A percentile compares a stretch with the other conserved stretches of the same genome.
These are phyloP conservation scores for Melieria picta DNA, from an alignment of 2,888 invertebrate species.

Conservation along the genomic window DNA sequence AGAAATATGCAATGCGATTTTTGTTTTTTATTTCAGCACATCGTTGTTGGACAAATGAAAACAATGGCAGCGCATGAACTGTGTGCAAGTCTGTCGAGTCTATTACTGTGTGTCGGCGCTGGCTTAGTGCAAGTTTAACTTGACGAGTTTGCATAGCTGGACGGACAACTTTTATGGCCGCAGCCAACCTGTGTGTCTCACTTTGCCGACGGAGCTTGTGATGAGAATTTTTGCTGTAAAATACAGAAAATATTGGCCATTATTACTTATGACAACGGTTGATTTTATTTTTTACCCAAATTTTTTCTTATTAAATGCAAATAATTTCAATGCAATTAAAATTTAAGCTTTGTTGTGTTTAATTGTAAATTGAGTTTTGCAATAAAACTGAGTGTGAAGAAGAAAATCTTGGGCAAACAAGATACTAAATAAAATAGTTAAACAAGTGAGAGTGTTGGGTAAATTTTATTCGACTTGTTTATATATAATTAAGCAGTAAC, in stretches of 20 bases:
- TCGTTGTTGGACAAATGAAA: constrained; percentile 18
- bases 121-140: constrained; percentile 16
- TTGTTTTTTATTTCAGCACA: no score
- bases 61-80: constrained; percentile 17
- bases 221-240: constrained; percentile 33
- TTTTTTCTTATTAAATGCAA: no score
- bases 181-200: constrained; percentile 7
- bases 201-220: constrained; percentile 1
- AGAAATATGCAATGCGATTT: background rate
- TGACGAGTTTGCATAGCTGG: constrained; percentile 21
- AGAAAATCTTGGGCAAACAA: no score
- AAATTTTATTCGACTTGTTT: no score
- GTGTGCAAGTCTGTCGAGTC: constrained; percentile 27
- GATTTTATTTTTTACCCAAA: background rate
- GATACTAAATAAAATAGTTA: no score
- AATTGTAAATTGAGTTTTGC: no score
- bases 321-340: no score
- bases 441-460: no score
- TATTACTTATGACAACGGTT: background rate
- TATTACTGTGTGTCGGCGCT: constrained; percentile 36
- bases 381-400: no score
- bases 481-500: no score
- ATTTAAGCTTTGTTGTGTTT: no score
- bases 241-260: constrained; percentile 22
- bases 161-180: background rate